Base-by-base conservation (phyloP, 2,888 invertebrate species). In the Rugalucina vietnamica region DNA sequence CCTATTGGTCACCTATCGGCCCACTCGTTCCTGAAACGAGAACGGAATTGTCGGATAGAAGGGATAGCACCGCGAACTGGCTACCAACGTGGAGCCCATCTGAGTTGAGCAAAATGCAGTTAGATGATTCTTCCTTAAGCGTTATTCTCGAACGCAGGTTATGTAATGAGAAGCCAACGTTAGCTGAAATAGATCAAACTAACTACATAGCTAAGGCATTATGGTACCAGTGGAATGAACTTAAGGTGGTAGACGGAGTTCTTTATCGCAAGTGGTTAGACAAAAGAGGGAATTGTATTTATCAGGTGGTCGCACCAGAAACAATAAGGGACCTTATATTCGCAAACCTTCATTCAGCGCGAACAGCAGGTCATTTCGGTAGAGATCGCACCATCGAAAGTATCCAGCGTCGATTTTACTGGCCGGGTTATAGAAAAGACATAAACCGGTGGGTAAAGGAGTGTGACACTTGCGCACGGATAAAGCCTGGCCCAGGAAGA, bases 41-140 rank as follows among this genome's bases (percentile, higher is more conserved):
- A 12, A 57, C 87, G 2, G 21, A 72, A 21, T 85, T 71, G 80
- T 88, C 85, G 32, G 76, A 74, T 24, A 86, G 82, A 4, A 73
- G 90, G 12, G 90, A 91, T 71, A 90, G 32, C 50, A 91, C 57
- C 90, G 32, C 50, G 43, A 10, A 54, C 29, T 36, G 89, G 90
- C 4, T 91, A 89, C 70, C 88, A 83, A 86, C 91, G 90, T 43
- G 82, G 82, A 43, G 72, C 29, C 36, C 50, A 32, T 78, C 50
- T n/a, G 34, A 60, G 14, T 27, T 82, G 12, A 0, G 27, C 2
- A 29, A 69, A 50, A 74, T 78, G 43, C 82, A 82, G 49, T 27
- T 32, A 21, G n/a, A 69, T 8, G 69, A 69, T 36, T 4, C 10
- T 10, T 32, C 69, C 10, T 27, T 69, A 27, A 27, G n/a, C n/a